Evolutionary conservation across 2,888 invertebrate genomes (phyloP), one percentile per base, ranked within the genome.

Genomic region (Atrina japonica): DNA sequence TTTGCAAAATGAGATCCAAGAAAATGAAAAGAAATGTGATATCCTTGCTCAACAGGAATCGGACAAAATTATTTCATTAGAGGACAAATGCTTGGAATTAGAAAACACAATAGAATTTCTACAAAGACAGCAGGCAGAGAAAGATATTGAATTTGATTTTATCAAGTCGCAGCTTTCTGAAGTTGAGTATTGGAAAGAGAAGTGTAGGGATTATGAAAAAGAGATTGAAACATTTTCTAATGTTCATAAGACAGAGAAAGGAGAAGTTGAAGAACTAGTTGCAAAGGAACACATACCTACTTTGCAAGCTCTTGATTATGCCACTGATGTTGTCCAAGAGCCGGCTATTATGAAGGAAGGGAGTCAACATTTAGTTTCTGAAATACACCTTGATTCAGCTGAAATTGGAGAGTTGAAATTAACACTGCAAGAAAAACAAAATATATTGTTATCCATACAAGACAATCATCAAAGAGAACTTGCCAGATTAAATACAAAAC

Each of bases 381-480:
- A 40, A 16, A 9, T 49, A 14, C 41, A 66, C 30, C 9, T 11
- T 18, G 50, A 66, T 11, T 47, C n/a, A 21, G 40, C 59, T 14
- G 70, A 71, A 49, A 47, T 78, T 25, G 59, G 70, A 56, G 49
- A 68, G 30, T 25, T 55, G 18, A 70, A 49, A 45, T 25, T 45
- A 11, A 7, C 29, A 30, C 30, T 65, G 14, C 59, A 70, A 52
- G 50, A 61, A 30, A 43, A 61, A 49, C 43, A 61, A 35, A 29
- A 47, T 61, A 43, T 59, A 45, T 41, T 59, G 23, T 27, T 45
- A 43, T 59, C 59, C 41, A 43, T 59, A 27, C 45, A 65, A 47
- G 66, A 58, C 23, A 58, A 66, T 49, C 58, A 66, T 40, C 30
- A 61, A 23, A 61, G 49, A 49, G 66, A 66, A 58, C 53, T 66